Evolutionary conservation across 1,140 invertebrate species (phyloP).

Genomic region (Babylonia areolata): DNA sequence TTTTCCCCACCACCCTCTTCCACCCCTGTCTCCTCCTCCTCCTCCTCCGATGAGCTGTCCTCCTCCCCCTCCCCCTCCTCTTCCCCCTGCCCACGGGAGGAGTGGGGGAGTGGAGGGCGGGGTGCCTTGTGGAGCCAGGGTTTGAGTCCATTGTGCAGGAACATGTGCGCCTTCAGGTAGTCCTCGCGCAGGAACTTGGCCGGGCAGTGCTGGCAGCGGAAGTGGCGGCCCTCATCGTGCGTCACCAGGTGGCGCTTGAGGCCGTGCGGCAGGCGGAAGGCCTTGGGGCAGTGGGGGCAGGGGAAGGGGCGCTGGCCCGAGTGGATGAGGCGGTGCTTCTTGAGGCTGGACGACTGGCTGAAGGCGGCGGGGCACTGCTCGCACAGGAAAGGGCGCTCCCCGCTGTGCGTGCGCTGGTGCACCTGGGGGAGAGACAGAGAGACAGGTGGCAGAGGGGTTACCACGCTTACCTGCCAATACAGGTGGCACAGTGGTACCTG

Average conservation of each 20-base stretch:
- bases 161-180: slow-evolving; percentile 7
- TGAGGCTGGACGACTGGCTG: slow-evolving; percentile 37
- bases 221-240: slow-evolving; percentile 13
- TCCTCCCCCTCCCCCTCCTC: background rate
- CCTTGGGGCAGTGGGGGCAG: slow-evolving; percentile 38
- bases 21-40: background rate
- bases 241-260: background rate
- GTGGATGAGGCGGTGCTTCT: slow-evolving; percentile 43
- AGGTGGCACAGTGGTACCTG: slow-evolving; percentile 23
- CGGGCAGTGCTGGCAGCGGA: slow-evolving; percentile 4
- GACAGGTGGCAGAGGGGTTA: too few relatives aligned
- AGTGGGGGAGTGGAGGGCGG: too few relatives aligned
- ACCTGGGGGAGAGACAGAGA: too few relatives aligned
- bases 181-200: slow-evolving; percentile 7
- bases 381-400: slow-evolving; percentile 43
- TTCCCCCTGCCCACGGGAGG: background rate
- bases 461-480: slow-evolving; percentile 27
- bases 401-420: slow-evolving; percentile 45
- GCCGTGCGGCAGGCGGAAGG: background rate
- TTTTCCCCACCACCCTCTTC: background rate
- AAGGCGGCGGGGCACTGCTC: slow-evolving; percentile 41
- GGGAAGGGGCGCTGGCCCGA: slow-evolving; percentile 42
- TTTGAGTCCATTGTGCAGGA: background rate
- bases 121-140: background rate
- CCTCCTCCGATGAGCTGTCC: background rate